These are phyloP conservation scores for Pseudorasbora parva DNA, from an alignment of 2,113 vertebrate genomes.

Conservation along the genomic window DNA sequence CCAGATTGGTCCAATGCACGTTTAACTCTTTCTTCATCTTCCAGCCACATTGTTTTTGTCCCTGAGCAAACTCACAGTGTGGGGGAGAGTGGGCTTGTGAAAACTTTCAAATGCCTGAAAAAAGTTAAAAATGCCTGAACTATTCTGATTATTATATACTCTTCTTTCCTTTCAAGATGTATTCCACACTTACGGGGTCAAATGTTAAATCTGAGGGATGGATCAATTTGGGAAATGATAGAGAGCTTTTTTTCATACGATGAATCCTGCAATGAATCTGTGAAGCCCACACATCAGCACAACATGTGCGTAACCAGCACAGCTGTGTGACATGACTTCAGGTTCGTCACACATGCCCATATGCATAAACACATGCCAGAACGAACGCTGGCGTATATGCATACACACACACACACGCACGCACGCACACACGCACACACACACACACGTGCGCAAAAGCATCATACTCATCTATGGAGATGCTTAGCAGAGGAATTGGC, in stretches of 20 bases:
- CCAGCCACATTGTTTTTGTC: background rate
- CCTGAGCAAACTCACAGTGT: background rate
- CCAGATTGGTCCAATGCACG: background rate
- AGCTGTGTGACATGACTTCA: slow-evolving; percentile 20
- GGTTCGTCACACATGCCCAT: background rate
- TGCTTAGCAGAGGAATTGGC: background rate
- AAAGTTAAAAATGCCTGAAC: background rate
- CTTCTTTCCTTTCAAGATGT: background rate
- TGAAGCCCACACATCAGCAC: slow-evolving; percentile 44
- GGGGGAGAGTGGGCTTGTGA: background rate
- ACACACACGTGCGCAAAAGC: too few species aligned
- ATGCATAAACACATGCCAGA: slow-evolving; percentile 5
- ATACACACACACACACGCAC: background rate
- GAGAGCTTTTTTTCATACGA: background rate
- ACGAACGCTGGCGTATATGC: slow-evolving; percentile 27
- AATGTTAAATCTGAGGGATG: slow-evolving; percentile 40
- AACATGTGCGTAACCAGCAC: slow-evolving; percentile 10
- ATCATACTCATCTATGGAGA: background rate
- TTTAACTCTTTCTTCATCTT: slow-evolving; percentile 1
- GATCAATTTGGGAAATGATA: slow-evolving; percentile 18
- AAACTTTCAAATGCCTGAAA: background rate
- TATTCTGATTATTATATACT: slow-evolving; percentile 34
- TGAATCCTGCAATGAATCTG: slow-evolving; percentile 19
- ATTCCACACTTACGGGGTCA: slow-evolving; percentile 28
- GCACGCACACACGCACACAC: background rate